Evolutionary conservation across 2,888 invertebrate species (phyloP).

Genomic region (Capitulum mitella): DNA sequence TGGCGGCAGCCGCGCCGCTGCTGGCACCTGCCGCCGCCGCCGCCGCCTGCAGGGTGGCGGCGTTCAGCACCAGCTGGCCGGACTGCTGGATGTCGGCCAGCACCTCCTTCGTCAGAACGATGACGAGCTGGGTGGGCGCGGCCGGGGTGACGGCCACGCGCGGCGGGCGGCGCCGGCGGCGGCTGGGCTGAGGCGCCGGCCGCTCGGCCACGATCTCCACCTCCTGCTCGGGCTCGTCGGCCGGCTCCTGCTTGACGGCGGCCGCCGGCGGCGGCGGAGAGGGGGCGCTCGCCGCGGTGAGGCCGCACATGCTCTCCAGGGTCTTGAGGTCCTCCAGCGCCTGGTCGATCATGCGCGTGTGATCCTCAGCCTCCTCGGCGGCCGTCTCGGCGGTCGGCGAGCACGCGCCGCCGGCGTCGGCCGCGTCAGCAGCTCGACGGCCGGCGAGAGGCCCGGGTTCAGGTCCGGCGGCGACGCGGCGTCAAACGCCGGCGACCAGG

Average conservation of each 20-base stretch:
- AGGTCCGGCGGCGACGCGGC: too few species aligned
- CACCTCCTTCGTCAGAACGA: neutral
- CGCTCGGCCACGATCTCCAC: neutral
- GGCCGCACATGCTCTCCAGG: conserved; percentile 1
- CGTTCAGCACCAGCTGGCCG: conserved; percentile 1
- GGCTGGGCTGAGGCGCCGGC: neutral
- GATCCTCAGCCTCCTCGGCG: neutral
- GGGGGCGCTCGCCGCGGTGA: neutral
- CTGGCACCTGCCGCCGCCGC: neutral
- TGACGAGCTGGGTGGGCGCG: neutral
- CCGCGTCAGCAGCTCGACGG: too few species aligned
- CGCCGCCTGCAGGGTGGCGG: neutral
- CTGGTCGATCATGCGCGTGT: neutral
- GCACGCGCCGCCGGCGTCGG: too few species aligned
- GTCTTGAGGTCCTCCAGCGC: conserved; percentile 10
- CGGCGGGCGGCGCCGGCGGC: neutral
- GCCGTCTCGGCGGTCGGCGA: too few species aligned
- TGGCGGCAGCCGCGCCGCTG: neutral
- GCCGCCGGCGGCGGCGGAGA: neutral
- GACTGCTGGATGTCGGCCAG: neutral
- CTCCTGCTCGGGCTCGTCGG: neutral
- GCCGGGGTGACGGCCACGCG: neutral
- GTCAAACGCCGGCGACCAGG: too few species aligned
- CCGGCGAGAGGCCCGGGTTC: too few species aligned
- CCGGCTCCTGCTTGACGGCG: neutral